Conservation (phyloP, 2,888 invertebrate species). For the Cheilosia grossa region DNA sequence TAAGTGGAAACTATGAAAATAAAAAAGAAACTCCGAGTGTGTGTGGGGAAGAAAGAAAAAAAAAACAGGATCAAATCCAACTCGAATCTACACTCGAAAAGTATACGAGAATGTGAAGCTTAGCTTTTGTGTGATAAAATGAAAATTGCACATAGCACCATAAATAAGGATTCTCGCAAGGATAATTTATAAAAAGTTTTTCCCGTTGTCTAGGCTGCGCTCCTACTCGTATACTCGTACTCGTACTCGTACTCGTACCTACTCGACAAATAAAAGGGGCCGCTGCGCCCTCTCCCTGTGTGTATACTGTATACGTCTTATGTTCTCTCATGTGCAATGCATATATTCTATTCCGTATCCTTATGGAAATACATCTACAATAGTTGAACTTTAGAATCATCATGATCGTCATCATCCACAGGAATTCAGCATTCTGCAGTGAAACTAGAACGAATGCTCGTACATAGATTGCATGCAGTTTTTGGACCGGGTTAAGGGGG, state of each 20-base stretch:
- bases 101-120: slow-evolving; percentile 76
- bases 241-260: slow-evolving; percentile 3
- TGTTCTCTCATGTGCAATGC: slow-evolving; percentile 66
- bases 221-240: slow-evolving; percentile 8
- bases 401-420: slow-evolving; percentile 65
- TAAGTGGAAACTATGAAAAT: slow-evolving; percentile 58
- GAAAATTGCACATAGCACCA: slow-evolving; percentile 83
- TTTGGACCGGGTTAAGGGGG: not conserved
- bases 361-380: slow-evolving; percentile 74
- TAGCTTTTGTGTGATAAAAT: slow-evolving; percentile 83
- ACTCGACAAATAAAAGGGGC: slow-evolving; percentile 29
- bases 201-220: slow-evolving; percentile 67
- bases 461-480: slow-evolving; percentile 52
- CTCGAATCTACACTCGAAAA: slow-evolving; percentile 65
- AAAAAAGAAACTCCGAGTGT: slow-evolving; percentile 27
- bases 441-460: slow-evolving; percentile 58
- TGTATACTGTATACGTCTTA: slow-evolving; percentile 46
- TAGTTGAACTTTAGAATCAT: slow-evolving; percentile 75
- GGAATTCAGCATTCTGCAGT: slow-evolving; percentile 57
- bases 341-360: slow-evolving; percentile 66
- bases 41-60: slow-evolving; percentile 15
- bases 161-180: slow-evolving; percentile 84
- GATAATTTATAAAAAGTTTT: slow-evolving; percentile 83
- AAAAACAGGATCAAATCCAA: slow-evolving; percentile 56
- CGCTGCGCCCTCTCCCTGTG: slow-evolving; percentile 28